Conservation (phyloP, 2,888 invertebrate species). For the Rhagonycha lutea region DNA sequence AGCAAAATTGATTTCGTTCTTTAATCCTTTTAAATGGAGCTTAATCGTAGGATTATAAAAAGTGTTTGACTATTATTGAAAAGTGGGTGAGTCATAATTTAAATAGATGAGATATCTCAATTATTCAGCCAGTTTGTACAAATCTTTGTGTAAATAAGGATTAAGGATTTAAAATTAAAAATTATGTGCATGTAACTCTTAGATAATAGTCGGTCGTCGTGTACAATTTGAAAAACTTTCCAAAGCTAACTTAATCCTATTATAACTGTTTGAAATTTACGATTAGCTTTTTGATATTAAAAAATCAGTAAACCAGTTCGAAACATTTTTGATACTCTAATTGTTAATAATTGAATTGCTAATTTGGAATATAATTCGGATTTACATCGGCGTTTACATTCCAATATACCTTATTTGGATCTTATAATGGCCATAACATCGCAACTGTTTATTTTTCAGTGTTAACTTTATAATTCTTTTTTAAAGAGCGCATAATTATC, state of each 20-base stretch:
- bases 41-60: background rate
- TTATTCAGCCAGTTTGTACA: background rate
- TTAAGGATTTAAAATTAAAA: slow-evolving; percentile 20
- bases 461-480: no score
- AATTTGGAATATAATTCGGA: background rate
- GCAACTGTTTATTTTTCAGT: no score
- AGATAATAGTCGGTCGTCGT: slow-evolving; percentile 9
- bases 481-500: no score
- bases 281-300: slow-evolving; percentile 6
- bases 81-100: background rate
- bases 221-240: slow-evolving; percentile 12
- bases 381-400: background rate
- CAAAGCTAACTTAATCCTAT: slow-evolving; percentile 12
- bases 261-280: slow-evolving; percentile 20
- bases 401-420: no score
- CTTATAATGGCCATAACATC: no score
- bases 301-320: background rate
- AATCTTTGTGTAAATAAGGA: slow-evolving; percentile 16
- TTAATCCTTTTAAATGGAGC: background rate
- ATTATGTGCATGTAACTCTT: slow-evolving; percentile 20
- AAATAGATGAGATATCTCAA: background rate
- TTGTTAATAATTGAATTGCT: background rate
- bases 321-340: background rate
- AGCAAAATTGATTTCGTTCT: background rate
- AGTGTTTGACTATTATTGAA: background rate